phyloP scores from a whole-genome alignment of 2,888 invertebrate species.

The Lordiphosa fenestrarum region DNA sequence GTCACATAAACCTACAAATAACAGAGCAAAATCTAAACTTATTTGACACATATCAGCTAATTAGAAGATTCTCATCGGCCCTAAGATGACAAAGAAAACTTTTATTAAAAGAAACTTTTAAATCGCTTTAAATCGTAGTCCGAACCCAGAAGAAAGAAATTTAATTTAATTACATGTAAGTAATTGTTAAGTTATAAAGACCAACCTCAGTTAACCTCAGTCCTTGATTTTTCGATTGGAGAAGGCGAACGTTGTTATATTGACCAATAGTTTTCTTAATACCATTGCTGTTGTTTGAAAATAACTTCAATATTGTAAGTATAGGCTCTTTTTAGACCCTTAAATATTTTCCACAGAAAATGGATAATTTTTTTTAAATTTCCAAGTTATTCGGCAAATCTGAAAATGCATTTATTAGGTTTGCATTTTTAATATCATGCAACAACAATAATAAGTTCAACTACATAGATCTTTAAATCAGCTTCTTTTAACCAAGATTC shows the following conservation, averaged over 20 bases:
- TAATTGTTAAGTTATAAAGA: too few species aligned
- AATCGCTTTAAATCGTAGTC: too few species aligned
- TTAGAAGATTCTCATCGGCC: too few species aligned
- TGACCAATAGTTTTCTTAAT: neutral
- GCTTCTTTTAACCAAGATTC: too few species aligned
- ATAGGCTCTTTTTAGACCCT: slow-evolving; percentile 1
- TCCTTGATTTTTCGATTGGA: slow-evolving; percentile 2
- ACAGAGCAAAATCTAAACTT: too few species aligned
- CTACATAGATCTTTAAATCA: too few species aligned
- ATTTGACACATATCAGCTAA: too few species aligned
- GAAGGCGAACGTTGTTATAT: slow-evolving; percentile 4
- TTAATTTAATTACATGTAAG: too few species aligned
- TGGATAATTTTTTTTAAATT: neutral
- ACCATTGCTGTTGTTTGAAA: neutral
- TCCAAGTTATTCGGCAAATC: slow-evolving; percentile 4
- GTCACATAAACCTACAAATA: too few species aligned
- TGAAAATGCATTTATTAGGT: neutral
- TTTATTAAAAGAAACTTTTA: too few species aligned
- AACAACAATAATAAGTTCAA: neutral
- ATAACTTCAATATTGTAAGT: neutral
- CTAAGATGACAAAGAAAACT: too few species aligned
- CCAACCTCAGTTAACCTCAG: neutral
- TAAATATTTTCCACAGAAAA: slow-evolving; percentile 8
- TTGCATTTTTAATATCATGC: slow-evolving; percentile 1
- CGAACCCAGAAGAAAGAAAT: too few species aligned